Evolutionary conservation across 2,797 vertebrate genomes (phyloP), one percentile per base, ranked within the genome.

Genomic region (Artibeus jamaicensis): DNA sequence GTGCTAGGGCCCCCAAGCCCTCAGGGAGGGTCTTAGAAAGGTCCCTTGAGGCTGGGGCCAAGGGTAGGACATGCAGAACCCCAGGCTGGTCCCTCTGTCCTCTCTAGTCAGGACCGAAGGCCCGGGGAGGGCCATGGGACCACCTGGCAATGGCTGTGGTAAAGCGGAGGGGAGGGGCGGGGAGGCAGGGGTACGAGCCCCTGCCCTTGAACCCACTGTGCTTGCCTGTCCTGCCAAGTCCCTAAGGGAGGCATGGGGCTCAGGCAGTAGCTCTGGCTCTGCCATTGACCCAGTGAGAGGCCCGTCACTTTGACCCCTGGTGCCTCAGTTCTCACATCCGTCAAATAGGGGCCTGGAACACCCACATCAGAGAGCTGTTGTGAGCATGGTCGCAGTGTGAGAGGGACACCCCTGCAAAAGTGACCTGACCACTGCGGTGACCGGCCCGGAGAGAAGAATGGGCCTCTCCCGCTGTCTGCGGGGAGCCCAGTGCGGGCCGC

Each of bases 1-100:
- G 86, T 81, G 89, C 67, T 34, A 77, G 53, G 82, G 50, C 67
- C 82, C 44, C 44, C 15, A 9, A 59, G 53, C 3, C 24, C 29
- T n/a, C 24, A 2, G 65, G 78, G 71, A 92, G 59, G 71, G 59
- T 65, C 42, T 46, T 16, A 34, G 19, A 83, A 70, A 50, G 34
- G 42, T 29, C 77, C 53, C 34, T n/a, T 19, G 53, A 85, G 53
- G 55, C 34, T 32, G 68, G 34, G 86, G 55, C 62, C 1, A 0
- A 86, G 93, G 77, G 14, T 18, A 50, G 85, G 78, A 59, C 97
- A 96, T 96, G 97, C 97, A 96, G 83, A 76, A 67, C 70, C 82
- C 83, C 87, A 79, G 70, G 84, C 83, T 16, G 0, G 71, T 15
- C 10, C 50, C 57, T 76, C 39, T 12, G 16, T 76, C 50, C 55